Conservation (phyloP, 2,888 invertebrate species). For the Leucozona laternaria region DNA sequence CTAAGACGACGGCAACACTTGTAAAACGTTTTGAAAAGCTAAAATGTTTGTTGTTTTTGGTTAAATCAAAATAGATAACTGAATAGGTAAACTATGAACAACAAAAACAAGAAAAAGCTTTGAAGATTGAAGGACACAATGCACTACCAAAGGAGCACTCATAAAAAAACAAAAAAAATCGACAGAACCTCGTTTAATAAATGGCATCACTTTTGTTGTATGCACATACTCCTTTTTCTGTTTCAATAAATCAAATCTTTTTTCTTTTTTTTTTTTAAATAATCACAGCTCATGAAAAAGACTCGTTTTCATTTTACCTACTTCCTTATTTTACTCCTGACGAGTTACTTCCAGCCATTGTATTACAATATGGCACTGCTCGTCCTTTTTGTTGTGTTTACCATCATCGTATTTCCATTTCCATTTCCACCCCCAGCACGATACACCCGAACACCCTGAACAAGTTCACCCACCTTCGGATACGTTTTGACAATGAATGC, state of each 20-base stretch:
- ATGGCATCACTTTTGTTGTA: conserved; percentile 1
- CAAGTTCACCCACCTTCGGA: conserved; percentile 68
- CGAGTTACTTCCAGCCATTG: conserved; percentile 20
- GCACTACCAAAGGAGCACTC: neutral
- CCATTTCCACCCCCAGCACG: conserved; percentile 29
- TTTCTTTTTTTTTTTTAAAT: conserved; percentile 3
- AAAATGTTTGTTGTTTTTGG: no score
- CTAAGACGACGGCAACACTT: no score
- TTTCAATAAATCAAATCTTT: conserved; percentile 4
- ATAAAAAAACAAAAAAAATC: neutral
- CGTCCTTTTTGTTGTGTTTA: conserved; percentile 37
- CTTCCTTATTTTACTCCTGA: conserved; percentile 39
- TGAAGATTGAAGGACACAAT: neutral
- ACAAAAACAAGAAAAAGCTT: no score
- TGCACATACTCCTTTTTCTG: neutral
- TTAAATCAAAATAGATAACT: no score
- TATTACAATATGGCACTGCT: conserved; percentile 20
- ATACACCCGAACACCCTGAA: conserved; percentile 14
- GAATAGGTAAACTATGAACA: no score
- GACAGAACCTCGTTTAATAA: neutral
- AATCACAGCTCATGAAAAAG: conserved; percentile 23
- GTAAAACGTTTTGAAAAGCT: no score
- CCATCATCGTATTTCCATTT: conserved; percentile 24
- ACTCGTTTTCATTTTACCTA: conserved; percentile 43
- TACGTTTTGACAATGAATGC: conserved; percentile 48